These are phyloP conservation scores for Turnix velox DNA, from an alignment of 2,113 vertebrate species.

Conservation along the genomic window DNA sequence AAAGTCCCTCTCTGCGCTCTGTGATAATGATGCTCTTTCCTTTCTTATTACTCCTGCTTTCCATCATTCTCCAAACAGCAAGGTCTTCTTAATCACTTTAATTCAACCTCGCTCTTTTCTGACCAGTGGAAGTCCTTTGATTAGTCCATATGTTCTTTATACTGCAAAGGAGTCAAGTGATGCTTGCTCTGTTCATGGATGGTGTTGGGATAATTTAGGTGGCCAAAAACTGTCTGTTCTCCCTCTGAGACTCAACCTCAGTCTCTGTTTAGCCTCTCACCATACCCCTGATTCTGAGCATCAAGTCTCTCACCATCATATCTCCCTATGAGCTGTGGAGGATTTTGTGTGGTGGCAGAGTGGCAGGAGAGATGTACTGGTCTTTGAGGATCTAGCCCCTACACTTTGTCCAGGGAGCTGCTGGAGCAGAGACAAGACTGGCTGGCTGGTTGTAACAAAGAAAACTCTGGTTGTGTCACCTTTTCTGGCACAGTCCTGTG, in stretches of 20 bases:
- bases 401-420: not conserved
- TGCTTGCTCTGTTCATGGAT: not conserved
- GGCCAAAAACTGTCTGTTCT: not conserved
- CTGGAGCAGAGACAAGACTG: not conserved
- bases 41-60: not conserved
- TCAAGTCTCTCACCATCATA: not conserved
- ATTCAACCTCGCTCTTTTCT: not conserved
- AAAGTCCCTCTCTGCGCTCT: not conserved
- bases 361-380: not conserved
- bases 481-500: not conserved
- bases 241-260: not conserved
- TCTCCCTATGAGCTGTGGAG: not conserved
- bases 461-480: not conserved
- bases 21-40: not conserved
- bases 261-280: not conserved
- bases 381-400: not conserved
- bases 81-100: not conserved
- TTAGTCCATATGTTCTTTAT: not conserved
- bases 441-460: not conserved
- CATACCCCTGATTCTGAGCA: not conserved
- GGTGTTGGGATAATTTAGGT: not conserved
- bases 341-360: not conserved
- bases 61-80: slow-evolving; percentile 41
- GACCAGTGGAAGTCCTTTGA: not conserved
- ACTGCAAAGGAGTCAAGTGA: not conserved